Base-by-base conservation (phyloP, 2,888 invertebrate species). In the Spisula subtruncata region DNA sequence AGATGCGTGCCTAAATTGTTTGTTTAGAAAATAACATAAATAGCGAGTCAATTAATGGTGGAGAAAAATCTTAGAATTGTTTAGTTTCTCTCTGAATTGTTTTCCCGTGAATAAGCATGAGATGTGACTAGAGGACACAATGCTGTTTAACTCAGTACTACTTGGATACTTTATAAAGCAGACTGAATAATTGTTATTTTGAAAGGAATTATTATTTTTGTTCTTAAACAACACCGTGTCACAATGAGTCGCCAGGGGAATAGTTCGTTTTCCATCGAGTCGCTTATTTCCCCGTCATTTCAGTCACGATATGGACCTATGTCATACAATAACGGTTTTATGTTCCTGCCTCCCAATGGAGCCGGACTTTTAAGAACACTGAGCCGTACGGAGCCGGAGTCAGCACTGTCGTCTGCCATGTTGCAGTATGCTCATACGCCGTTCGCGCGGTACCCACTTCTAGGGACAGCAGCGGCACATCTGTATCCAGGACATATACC, bases 181-280 rank as follows among this genome's bases (percentile, higher is more conserved):
- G 29, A 46, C 81, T 6, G 48, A 46, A 48, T 51, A 29, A 51
- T 29, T 41, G 41, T 71, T 46, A 29, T 71, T 2, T 81, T 48
- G 80, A 60, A 35, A 81, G 41, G 56, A 46, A 56, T 75, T 56
- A 56, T 29, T 56, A 80, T 56, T 56, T 79, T 79, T 60, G 75
- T 46, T 46, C 25, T 10, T 56, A 83, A 32, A 79, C n/a, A 32
- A 32, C 1, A 81, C 75, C 51, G 25, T 46, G n/a, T 12, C 4
- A 90, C 83, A 60, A 94, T 94, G 94, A 93, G 91, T 80, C 91
- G 93, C n/a, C 92, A 93, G 12, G 93, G 94, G 29, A 89, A 90
- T 56, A 93, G 91, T 54, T 93, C 95, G 32, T 95, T 95, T 92
- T 94, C 95, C 8, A 95, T 95, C 81, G 95, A 95, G 41, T 94